phyloP scores from a whole-genome alignment of 2,797 vertebrate species.

The Apogon talboti region DNA sequence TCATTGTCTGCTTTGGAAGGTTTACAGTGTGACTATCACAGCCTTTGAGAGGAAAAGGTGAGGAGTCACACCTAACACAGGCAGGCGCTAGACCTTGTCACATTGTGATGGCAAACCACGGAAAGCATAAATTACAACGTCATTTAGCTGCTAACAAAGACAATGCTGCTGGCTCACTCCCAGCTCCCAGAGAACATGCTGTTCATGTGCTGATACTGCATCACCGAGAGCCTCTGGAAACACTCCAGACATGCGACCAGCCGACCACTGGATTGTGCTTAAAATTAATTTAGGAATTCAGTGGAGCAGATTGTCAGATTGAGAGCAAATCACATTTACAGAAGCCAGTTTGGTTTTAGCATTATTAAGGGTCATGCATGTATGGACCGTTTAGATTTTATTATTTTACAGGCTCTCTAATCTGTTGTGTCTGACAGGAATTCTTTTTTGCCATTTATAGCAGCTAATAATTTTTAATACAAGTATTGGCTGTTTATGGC shows the following conservation, averaged over 20 bases:
- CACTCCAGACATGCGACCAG: conserved; percentile 44
- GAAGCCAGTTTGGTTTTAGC: conserved; percentile 20
- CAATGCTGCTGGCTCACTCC: conserved; percentile 40
- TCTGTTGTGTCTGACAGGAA: conserved; percentile 4
- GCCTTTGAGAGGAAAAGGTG: conserved; percentile 46
- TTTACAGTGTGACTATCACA: conserved; percentile 36
- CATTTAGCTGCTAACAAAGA: conserved; percentile 50
- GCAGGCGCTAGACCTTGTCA: conserved; percentile 17
- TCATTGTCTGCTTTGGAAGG: conserved; percentile 32
- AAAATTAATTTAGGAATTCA: conserved; percentile 38
- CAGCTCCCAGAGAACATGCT: conserved; percentile 59
- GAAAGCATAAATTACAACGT: conserved; percentile 51
- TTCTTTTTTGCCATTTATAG: conserved; percentile 8
- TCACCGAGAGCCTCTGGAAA: conserved; percentile 53
- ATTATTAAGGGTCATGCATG: conserved; percentile 10
- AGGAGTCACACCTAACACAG: conserved; percentile 54
- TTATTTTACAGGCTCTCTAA: conserved; percentile 7
- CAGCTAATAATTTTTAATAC: background rate
- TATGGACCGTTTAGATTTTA: background rate
- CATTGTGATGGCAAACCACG: conserved; percentile 34
- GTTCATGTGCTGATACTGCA: conserved; percentile 52
- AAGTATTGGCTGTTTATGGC: background rate
- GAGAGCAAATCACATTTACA: conserved; percentile 25
- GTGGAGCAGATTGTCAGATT: conserved; percentile 10
- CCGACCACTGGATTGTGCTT: conserved; percentile 26